A percentile compares a stretch with the other conserved stretches of the same genome.
Conservation (phyloP, 2,113 vertebrate genomes). For the Sylvietta virens region DNA sequence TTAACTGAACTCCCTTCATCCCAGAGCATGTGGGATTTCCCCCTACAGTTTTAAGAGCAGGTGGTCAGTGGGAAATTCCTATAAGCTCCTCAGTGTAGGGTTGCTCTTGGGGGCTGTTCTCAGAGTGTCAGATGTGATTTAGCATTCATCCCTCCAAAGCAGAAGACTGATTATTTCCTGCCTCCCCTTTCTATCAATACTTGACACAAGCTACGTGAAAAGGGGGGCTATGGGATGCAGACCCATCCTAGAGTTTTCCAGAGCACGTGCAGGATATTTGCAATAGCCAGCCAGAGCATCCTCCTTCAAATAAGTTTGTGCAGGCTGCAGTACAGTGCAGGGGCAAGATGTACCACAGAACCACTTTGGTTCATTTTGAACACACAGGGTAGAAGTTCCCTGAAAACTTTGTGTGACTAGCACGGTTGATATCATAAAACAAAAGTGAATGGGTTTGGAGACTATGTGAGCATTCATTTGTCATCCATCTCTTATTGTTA, state of each 20-base stretch:
- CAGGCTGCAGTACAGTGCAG: neutral
- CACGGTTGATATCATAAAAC: neutral
- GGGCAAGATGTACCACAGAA: neutral
- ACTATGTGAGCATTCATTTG: neutral
- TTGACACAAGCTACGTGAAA: neutral
- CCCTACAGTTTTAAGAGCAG: slow-evolving; percentile 56
- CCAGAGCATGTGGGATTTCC: slow-evolving; percentile 64
- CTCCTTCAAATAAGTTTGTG: neutral
- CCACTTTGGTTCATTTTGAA: neutral
- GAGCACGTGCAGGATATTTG: neutral
- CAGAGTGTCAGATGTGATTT: neutral
- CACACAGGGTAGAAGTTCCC: neutral
- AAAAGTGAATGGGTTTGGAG: slow-evolving; percentile 11
- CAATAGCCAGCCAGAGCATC: neutral
- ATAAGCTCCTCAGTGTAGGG: neutral
- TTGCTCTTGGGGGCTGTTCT: neutral
- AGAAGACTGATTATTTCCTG: neutral
- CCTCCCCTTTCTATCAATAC: neutral
- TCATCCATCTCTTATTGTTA: slow-evolving; percentile 34
- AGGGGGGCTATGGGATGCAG: neutral
- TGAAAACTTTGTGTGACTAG: neutral
- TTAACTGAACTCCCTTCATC: slow-evolving; percentile 46
- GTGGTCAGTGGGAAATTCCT: slow-evolving; percentile 73
- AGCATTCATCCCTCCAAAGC: neutral
- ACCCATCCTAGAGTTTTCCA: neutral